Conservation (phyloP, 2,888 invertebrate species). For the Himalopsyche japonica region DNA sequence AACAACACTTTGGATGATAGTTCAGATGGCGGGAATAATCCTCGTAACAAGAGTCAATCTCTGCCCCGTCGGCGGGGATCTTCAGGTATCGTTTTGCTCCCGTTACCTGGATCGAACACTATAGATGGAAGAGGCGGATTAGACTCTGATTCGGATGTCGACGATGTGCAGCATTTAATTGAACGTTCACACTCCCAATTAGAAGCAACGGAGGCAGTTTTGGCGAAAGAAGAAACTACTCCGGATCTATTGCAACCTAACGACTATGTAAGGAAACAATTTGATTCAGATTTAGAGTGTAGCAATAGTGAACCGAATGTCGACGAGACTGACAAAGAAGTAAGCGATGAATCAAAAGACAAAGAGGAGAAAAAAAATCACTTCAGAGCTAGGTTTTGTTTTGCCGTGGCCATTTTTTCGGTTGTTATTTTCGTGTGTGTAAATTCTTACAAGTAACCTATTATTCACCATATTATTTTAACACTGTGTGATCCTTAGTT, state of each 20-base stretch:
- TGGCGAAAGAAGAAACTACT: slow-evolving; percentile 56
- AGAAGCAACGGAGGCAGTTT: slow-evolving; percentile 62
- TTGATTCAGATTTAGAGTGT: slow-evolving; percentile 51
- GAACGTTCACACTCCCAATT: slow-evolving; percentile 67
- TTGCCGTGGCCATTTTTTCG: slow-evolving; percentile 58
- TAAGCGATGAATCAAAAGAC: slow-evolving; percentile 45
- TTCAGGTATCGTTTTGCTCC: slow-evolving; percentile 19
- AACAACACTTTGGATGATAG: slow-evolving; percentile 51
- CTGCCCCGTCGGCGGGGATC: slow-evolving; percentile 29
- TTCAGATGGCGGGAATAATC: slow-evolving; percentile 40
- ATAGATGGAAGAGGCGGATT: slow-evolving; percentile 45
- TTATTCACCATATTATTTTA: slow-evolving; percentile 30
- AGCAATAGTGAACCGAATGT: slow-evolving; percentile 42
- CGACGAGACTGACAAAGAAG: slow-evolving; percentile 41
- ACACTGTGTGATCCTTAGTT: slow-evolving; percentile 46
- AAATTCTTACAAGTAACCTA: slow-evolving; percentile 52
- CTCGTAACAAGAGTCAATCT: slow-evolving; percentile 18
- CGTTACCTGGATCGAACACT: slow-evolving; percentile 51
- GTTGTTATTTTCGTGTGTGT: slow-evolving; percentile 56
- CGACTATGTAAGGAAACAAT: slow-evolving; percentile 58
- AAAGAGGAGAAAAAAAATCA: slow-evolving; percentile 49
- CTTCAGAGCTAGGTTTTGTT: slow-evolving; percentile 53
- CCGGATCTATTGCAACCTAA: slow-evolving; percentile 56
- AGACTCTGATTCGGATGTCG: slow-evolving; percentile 69
- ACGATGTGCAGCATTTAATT: slow-evolving; percentile 66